These are phyloP conservation scores for Zapornia atra DNA, from an alignment of 2,113 vertebrate species.

Conservation along the genomic window DNA sequence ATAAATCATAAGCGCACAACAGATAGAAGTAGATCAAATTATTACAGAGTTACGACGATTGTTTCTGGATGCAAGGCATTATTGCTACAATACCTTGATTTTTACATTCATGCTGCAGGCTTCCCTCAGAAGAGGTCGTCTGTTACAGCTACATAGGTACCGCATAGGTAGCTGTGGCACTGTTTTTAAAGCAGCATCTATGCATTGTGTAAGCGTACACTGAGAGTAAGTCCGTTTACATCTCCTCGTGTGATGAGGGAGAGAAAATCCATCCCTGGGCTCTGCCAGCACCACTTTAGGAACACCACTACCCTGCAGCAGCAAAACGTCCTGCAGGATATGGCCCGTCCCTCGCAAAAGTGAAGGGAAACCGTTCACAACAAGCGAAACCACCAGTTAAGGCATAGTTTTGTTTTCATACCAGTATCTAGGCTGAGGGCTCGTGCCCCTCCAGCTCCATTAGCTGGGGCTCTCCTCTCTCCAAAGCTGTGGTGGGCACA, in stretches of 20 bases:
- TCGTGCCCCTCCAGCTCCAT: neutral
- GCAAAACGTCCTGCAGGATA: neutral
- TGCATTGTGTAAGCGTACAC: neutral
- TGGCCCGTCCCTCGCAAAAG: neutral
- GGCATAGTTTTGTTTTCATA: neutral
- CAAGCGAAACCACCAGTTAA: neutral
- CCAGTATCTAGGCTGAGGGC: no score
- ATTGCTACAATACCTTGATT: conserved; percentile 9
- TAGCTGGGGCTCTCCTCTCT: neutral
- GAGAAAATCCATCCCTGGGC: neutral
- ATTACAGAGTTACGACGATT: conserved; percentile 37
- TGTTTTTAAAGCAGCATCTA: conserved; percentile 25
- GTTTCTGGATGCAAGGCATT: conserved; percentile 47
- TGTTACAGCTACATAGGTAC: neutral
- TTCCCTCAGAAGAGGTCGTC: neutral
- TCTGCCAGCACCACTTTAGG: neutral
- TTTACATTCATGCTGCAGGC: conserved; percentile 17
- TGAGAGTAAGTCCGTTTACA: neutral
- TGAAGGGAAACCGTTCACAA: neutral
- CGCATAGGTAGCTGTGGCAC: neutral
- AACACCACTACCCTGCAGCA: neutral
- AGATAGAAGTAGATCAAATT: conserved; percentile 30
- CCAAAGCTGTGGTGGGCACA: neutral
- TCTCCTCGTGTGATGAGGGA: neutral
- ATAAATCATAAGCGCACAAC: neutral